Percentiles rank a stretch among this genome's conserved stretches.
phyloP scores from a whole-genome alignment of 2,797 vertebrate genomes.

The Protonibea diacanthus region DNA sequence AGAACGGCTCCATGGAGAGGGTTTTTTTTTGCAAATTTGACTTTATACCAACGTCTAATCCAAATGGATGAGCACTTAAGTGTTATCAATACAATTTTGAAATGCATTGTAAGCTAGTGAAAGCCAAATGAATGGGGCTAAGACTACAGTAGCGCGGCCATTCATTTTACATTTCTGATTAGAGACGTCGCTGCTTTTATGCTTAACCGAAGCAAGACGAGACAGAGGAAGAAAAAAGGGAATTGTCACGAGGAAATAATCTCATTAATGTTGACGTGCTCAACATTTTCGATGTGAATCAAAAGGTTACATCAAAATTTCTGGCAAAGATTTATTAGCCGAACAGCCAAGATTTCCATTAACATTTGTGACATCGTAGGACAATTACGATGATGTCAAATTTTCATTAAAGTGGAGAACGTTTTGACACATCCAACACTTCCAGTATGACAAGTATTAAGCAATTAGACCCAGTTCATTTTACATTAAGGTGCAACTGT shows the following conservation, averaged over 20 bases:
- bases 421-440: constrained; percentile 42
- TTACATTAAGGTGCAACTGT: constrained; percentile 25
- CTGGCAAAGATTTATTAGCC: constrained; percentile 36
- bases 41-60: constrained; percentile 20
- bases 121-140: constrained; percentile 21
- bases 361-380: constrained; percentile 32
- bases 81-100: constrained; percentile 17
- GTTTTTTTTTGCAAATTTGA: constrained; percentile 28
- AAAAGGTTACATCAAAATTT: constrained; percentile 28
- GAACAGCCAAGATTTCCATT: constrained; percentile 32
- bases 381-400: constrained; percentile 27
- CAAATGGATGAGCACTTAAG: constrained; percentile 14
- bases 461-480: constrained; percentile 47
- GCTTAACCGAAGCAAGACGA: constrained; percentile 13
- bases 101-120: constrained; percentile 20
- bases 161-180: constrained; percentile 31
- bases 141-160: constrained; percentile 15
- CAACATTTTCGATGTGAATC: constrained; percentile 37
- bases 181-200: constrained; percentile 10
- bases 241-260: constrained; percentile 47
- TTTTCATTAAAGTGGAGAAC: constrained; percentile 27
- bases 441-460: constrained; percentile 10
- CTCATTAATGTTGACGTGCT: constrained; percentile 52
- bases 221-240: constrained; percentile 28
- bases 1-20: background rate